phyloP scores from a whole-genome alignment of 2,888 invertebrate genomes.

The Stictocephala bisonia region DNA sequence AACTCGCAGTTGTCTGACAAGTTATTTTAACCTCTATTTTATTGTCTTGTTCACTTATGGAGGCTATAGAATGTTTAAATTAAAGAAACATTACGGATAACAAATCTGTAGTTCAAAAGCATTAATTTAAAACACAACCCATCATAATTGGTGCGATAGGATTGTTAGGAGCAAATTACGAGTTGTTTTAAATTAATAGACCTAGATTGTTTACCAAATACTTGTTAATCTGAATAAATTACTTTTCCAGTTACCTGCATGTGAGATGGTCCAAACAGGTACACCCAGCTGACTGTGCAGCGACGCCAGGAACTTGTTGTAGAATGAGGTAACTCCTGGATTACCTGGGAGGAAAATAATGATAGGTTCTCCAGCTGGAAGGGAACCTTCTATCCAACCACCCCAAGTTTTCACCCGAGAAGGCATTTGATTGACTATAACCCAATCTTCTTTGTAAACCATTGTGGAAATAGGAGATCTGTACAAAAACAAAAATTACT shows the following conservation, averaged over 20 bases:
- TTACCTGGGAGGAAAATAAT: conserved; percentile 87
- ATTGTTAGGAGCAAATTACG: no score
- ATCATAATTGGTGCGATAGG: no score
- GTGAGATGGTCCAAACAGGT: conserved; percentile 85
- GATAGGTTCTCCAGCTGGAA: conserved; percentile 67
- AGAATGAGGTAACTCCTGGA: conserved; percentile 87
- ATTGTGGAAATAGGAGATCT: background rate
- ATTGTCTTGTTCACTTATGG: no score
- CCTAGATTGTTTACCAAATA: background rate
- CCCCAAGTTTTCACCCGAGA: conserved; percentile 81
- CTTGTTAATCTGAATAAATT: no score
- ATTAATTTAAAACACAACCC: no score
- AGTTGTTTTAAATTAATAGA: no score
- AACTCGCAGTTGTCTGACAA: no score
- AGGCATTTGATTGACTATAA: conserved; percentile 72
- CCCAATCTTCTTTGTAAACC: conserved; percentile 53
- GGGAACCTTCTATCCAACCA: conserved; percentile 73
- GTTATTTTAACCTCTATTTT: no score
- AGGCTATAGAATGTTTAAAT: no score
- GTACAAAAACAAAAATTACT: background rate
- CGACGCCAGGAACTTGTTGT: conserved; percentile 77
- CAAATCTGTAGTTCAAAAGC: no score
- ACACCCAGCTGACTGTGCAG: conserved; percentile 72
- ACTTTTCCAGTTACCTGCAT: conserved; percentile 89
- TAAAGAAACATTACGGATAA: no score